Conservation (phyloP, 2,888 invertebrate species). For the Rosalia funebris region DNA sequence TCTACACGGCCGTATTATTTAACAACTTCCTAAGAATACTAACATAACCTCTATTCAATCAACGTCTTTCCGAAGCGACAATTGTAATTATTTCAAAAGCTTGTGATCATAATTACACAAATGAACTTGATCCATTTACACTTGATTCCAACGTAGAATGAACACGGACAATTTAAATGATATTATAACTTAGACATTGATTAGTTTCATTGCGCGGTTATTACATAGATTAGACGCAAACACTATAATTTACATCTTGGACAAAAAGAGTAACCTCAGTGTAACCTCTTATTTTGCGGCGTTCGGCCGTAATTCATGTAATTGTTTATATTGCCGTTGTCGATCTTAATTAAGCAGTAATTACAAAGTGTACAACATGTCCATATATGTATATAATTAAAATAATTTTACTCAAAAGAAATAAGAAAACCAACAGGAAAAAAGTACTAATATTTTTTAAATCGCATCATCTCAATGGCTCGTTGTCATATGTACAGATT, state of each 20-base stretch:
- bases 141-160: slow-evolving; percentile 7
- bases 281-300: too few relatives aligned
- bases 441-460: too few relatives aligned
- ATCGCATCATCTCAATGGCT: too few relatives aligned
- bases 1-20: too few relatives aligned
- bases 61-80: too few relatives aligned
- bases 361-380: too few relatives aligned
- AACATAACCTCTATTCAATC: too few relatives aligned
- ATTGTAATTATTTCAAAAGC: not conserved
- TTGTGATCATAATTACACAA: slow-evolving; percentile 7
- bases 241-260: slow-evolving; percentile 4
- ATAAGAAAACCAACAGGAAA: too few relatives aligned
- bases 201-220: not conserved
- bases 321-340: not conserved
- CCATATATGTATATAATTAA: too few relatives aligned
- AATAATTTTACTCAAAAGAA: too few relatives aligned
- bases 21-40: not conserved
- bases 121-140: slow-evolving; percentile 23
- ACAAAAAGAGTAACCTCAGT: not conserved
- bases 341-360: not conserved
- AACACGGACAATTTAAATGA: not conserved
- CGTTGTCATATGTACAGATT: too few relatives aligned
- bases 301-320: slow-evolving; percentile 1
- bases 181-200: not conserved
- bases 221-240: slow-evolving; percentile 5